Evolutionary conservation across 2,113 vertebrate species (phyloP).

Genomic region (Telmatochromis sp.): DNA sequence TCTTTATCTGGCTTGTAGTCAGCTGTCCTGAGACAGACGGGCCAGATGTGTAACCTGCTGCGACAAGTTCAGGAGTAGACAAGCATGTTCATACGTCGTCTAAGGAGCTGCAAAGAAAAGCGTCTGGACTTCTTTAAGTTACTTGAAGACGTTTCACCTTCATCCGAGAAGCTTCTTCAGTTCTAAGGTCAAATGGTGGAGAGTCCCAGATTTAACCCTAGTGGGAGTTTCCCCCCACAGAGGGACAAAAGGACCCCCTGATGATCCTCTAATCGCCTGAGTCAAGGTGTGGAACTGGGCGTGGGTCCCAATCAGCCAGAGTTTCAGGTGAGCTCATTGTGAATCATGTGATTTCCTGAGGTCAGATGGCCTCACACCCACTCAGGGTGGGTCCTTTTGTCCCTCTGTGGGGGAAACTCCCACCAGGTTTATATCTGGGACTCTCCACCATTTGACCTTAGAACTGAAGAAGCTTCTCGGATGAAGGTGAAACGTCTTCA

Average conservation of each 20-base stretch:
- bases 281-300: rapidly evolving
- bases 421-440: rapidly evolving
- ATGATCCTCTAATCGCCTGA: neutral
- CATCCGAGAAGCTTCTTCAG: rapidly evolving
- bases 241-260: neutral
- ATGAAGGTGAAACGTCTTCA: neutral
- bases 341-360: neutral
- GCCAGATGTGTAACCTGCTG: neutral
- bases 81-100: rapidly evolving
- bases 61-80: neutral
- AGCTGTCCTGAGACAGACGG: neutral
- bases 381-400: neutral
- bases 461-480: neutral
- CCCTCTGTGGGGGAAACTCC: rapidly evolving
- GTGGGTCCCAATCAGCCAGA: neutral
- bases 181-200: neutral
- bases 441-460: neutral
- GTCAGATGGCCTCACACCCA: neutral
- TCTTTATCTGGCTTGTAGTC: neutral
- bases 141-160: neutral
- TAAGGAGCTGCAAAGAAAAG: rapidly evolving
- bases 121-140: rapidly evolving
- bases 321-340: rapidly evolving
- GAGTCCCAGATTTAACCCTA: rapidly evolving
- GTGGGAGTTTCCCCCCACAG: rapidly evolving